Conservation (phyloP, 1,140 invertebrate species). For the Cylas formicarius region DNA sequence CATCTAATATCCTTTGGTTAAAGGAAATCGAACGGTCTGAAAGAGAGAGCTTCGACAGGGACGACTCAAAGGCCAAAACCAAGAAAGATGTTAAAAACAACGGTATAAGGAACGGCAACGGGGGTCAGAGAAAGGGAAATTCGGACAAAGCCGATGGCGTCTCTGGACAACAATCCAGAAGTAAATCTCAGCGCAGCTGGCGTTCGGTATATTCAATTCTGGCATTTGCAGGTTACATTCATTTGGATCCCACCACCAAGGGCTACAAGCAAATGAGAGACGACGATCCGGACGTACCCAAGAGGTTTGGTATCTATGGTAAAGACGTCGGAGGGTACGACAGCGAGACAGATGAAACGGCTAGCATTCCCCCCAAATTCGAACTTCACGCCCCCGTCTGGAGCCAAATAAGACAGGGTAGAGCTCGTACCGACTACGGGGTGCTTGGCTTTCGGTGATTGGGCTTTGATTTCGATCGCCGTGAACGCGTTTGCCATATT, state of each 20-base stretch:
- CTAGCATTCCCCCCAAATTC: slow-evolving; percentile 30
- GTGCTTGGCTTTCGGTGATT: slow-evolving; percentile 16
- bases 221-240: slow-evolving; percentile 13
- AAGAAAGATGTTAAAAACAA: slow-evolving; percentile 20
- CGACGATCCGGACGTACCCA: slow-evolving; percentile 15
- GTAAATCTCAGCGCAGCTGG: too few species aligned
- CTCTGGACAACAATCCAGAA: slow-evolving; percentile 3
- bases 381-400: slow-evolving; percentile 39
- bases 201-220: too few species aligned
- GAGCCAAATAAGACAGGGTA: slow-evolving; percentile 40
- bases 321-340: slow-evolving; percentile 27
- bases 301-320: slow-evolving; percentile 35
- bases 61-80: slow-evolving; percentile 29
- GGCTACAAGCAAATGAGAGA: slow-evolving; percentile 32
- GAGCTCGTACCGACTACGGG: slow-evolving; percentile 16
- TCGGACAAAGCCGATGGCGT: slow-evolving; percentile 1
- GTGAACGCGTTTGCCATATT: neutral
- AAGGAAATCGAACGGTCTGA: slow-evolving; percentile 25
- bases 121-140: neutral
- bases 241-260: slow-evolving; percentile 14
- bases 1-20: neutral
- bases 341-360: slow-evolving; percentile 29
- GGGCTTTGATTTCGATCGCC: neutral
- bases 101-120: slow-evolving; percentile 17
- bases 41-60: slow-evolving; percentile 42